These are phyloP conservation scores for Cecropterus lyciades DNA, from an alignment of 1,140 invertebrate species.

Conservation along the genomic window DNA sequence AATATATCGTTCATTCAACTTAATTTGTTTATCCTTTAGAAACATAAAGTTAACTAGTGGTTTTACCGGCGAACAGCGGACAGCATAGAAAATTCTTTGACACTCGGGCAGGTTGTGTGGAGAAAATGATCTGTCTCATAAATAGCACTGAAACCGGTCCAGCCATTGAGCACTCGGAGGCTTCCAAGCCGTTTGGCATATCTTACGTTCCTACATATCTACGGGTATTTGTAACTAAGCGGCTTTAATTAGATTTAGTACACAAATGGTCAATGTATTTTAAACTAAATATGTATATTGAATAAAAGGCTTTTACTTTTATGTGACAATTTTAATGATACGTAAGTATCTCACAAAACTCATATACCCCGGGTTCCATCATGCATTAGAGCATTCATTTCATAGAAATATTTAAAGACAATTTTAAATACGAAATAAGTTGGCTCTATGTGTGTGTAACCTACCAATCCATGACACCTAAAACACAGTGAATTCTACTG, in stretches of 20 bases:
- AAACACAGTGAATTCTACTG: no score
- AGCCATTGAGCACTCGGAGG: slow-evolving; percentile 5
- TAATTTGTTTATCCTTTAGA: neutral
- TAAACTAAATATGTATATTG: no score
- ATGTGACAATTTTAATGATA: no score
- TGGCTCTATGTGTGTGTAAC: no score
- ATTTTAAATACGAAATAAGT: no score
- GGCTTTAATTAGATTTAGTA: neutral
- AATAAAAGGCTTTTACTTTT: no score
- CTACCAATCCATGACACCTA: no score
- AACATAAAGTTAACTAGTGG: neutral
- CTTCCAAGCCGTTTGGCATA: neutral
- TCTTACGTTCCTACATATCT: slow-evolving; percentile 1
- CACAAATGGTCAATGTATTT: neutral
- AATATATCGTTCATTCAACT: neutral
- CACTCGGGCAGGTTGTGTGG: slow-evolving; percentile 21
- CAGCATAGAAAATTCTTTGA: slow-evolving; percentile 9
- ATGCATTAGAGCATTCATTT: no score
- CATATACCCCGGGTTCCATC: no score
- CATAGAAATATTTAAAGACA: no score
- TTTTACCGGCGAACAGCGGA: neutral
- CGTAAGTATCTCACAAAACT: no score
- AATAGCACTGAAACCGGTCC: slow-evolving; percentile 10
- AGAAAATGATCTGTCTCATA: slow-evolving; percentile 29
- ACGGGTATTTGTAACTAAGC: slow-evolving; percentile 1